Conservation (phyloP, 2,888 invertebrate species). For the Eudasyphora cyanicolor region DNA sequence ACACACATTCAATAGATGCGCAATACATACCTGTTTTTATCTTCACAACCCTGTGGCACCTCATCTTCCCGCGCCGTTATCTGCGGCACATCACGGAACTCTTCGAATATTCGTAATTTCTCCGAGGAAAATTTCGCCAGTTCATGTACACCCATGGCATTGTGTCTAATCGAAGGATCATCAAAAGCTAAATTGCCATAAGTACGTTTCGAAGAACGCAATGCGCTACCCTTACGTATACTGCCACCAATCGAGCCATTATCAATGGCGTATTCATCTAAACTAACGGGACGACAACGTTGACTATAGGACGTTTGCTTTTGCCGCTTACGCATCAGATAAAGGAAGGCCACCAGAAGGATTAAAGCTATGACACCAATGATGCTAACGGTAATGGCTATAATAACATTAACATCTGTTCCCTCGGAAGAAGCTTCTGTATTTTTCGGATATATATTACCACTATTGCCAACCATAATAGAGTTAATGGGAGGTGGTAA, state of each 20-base stretch:
- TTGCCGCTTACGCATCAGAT: conserved; percentile 90
- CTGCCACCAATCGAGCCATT: conserved; percentile 91
- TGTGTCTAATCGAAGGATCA: conserved; percentile 88
- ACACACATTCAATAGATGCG: not conserved
- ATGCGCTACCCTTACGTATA: conserved; percentile 87
- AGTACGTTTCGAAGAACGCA: conserved; percentile 90
- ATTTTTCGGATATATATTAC: conserved; percentile 69
- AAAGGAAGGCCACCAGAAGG: conserved; percentile 87
- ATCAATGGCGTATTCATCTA: conserved; percentile 94
- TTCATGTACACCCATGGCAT: conserved; percentile 88
- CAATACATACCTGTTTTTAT: conserved; percentile 86
- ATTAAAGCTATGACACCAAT: conserved; percentile 89
- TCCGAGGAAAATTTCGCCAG: conserved; percentile 88
- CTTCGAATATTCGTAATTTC: conserved; percentile 87
- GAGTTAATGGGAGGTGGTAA: conserved; percentile 52
- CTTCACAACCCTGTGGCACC: conserved; percentile 92
- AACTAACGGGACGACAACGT: conserved; percentile 91
- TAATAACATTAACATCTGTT: conserved; percentile 86
- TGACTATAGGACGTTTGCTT: conserved; percentile 91
- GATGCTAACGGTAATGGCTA: conserved; percentile 90
- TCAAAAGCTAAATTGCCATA: conserved; percentile 95
- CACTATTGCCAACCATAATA: conserved; percentile 57
- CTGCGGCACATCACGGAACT: conserved; percentile 91
- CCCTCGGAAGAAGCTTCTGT: conserved; percentile 70
- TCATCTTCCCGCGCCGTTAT: conserved; percentile 89